Evolutionary conservation across 2,113 vertebrate genomes (phyloP).

Genomic region (Brachirus orientalis): DNA sequence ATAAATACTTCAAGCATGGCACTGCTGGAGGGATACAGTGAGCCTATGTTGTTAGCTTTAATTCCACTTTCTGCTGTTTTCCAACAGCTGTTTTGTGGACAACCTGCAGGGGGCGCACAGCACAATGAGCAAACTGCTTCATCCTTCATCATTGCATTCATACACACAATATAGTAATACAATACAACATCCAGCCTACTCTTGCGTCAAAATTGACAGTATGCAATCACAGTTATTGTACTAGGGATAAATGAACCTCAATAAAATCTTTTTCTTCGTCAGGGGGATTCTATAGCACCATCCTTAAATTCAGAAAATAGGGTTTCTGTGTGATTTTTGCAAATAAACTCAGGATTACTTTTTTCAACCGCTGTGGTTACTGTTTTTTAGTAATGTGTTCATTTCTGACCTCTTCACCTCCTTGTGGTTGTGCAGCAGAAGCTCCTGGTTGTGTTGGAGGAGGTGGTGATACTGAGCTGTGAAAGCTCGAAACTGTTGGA

Average conservation of each 20-base stretch:
- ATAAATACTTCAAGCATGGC: constrained; percentile 67
- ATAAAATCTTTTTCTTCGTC: too few relatives aligned
- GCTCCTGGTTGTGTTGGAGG: constrained; percentile 94
- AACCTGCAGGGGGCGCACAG: constrained; percentile 78
- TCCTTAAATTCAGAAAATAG: too few relatives aligned
- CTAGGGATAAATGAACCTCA: too few relatives aligned
- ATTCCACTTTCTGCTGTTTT: constrained; percentile 86
- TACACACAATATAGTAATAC: too few relatives aligned
- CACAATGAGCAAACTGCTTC: not conserved
- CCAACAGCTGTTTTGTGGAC: constrained; percentile 89
- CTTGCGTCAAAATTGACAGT: too few relatives aligned
- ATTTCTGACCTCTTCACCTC: constrained; percentile 89
- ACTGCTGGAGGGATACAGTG: constrained; percentile 64
- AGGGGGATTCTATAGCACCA: too few relatives aligned
- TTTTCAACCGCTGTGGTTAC: too few relatives aligned
- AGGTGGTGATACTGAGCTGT: constrained; percentile 91
- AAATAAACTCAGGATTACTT: too few relatives aligned
- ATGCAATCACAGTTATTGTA: too few relatives aligned
- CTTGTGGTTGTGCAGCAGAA: constrained; percentile 91
- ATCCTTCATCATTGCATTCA: not conserved
- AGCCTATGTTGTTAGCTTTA: constrained; percentile 82
- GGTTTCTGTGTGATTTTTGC: too few relatives aligned
- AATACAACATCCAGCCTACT: too few relatives aligned
- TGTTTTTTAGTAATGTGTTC: not conserved
- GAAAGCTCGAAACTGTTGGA: constrained; percentile 93